A percentile compares a stretch with the other conserved stretches of the same genome.
These are phyloP conservation scores for Poecilobothrus nobilitatus DNA, from an alignment of 2,888 invertebrate genomes.

Conservation along the genomic window DNA sequence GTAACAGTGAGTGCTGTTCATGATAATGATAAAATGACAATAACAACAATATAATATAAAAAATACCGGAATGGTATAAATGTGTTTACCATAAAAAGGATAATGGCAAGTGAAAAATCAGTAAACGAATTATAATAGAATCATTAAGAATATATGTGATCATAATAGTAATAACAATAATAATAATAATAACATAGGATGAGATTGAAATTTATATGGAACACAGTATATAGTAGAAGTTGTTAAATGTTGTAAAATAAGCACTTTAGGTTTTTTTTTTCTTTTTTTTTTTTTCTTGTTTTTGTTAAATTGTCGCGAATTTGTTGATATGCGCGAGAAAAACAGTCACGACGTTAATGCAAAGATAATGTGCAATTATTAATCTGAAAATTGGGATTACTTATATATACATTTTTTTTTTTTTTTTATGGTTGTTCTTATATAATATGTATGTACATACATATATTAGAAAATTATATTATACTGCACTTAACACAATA, in stretches of 20 bases:
- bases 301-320: not conserved
- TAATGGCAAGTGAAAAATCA: not conserved
- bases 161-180: not conserved
- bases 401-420: too few relatives aligned
- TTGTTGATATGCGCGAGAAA: not conserved
- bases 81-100: conserved; percentile 6
- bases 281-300: not conserved
- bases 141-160: not conserved
- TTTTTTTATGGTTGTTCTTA: too few relatives aligned
- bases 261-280: not conserved
- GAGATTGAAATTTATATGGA: not conserved
- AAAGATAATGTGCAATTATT: too few relatives aligned
- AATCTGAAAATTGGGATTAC: too few relatives aligned
- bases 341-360: too few relatives aligned
- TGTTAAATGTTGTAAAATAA: not conserved
- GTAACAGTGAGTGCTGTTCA: too few relatives aligned
- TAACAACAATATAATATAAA: not conserved
- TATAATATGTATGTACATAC: too few relatives aligned
- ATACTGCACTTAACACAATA: too few relatives aligned
- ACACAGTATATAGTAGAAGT: not conserved
- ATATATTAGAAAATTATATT: too few relatives aligned
- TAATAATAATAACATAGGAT: not conserved
- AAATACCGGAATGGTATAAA: not conserved
- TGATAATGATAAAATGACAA: too few relatives aligned
- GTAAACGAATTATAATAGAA: conserved; percentile 3